Evolutionary conservation across 2,888 invertebrate species (phyloP).

Genomic region (Eupithecia exiguata): DNA sequence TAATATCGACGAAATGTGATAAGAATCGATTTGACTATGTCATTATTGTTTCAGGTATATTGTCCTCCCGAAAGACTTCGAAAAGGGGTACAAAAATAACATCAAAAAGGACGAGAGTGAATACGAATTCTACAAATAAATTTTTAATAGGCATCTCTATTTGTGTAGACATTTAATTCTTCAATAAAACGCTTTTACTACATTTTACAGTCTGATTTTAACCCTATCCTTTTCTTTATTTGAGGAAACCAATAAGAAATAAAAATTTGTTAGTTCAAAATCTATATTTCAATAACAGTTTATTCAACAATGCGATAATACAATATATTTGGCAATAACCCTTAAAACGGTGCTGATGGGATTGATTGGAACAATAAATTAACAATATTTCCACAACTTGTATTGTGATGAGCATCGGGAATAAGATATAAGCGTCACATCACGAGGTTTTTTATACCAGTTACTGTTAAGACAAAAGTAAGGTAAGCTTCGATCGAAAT

Average conservation of each 20-base stretch:
- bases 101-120: conserved; percentile 99
- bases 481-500: neutral
- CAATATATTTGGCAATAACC: conserved; percentile 82
- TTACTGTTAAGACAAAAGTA: neutral
- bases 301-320: conserved; percentile 78
- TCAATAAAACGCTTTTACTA: conserved; percentile 28
- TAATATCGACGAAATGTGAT: neutral
- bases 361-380: conserved; percentile 60
- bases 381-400: conserved; percentile 4
- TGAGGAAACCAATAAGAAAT: neutral
- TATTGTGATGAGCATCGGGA: conserved; percentile 23
- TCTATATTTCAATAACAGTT: conserved; percentile 81
- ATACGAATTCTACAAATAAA: conserved; percentile 99
- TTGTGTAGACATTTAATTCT: conserved; percentile 15
- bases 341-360: conserved; percentile 63
- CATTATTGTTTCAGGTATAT: conserved; percentile 87
- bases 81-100: conserved; percentile 99
- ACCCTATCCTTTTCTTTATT: neutral
- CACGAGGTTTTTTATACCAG: neutral
- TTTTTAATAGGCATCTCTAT: conserved; percentile 19
- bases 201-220: conserved; percentile 11
- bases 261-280: conserved; percentile 54
- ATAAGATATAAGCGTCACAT: neutral
- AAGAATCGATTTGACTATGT: neutral
- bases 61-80: conserved; percentile 99